phyloP scores from a whole-genome alignment of 92 coral and sea anemone species.

The Phenganax marumi region DNA sequence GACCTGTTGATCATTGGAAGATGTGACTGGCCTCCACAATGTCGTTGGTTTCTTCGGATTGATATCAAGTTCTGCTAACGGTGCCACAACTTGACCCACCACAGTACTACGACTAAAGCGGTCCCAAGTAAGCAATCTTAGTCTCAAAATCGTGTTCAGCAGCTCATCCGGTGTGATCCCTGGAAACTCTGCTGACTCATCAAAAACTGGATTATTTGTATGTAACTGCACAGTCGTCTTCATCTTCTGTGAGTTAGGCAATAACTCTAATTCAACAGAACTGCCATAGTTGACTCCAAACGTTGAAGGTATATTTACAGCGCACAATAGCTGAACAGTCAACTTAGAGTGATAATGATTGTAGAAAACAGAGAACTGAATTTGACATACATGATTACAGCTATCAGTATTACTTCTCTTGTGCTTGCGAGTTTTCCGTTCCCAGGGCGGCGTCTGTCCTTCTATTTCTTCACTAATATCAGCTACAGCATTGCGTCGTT shows the following conservation, averaged over 20 bases:
- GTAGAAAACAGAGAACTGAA: slow-evolving; percentile 74
- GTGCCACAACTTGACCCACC: slow-evolving; percentile 68
- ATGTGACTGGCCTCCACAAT: slow-evolving; percentile 62
- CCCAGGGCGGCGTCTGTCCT: neutral
- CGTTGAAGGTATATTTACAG: slow-evolving; percentile 68
- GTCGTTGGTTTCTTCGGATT: slow-evolving; percentile 72
- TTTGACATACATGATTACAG: slow-evolving; percentile 48
- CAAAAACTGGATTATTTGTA: slow-evolving; percentile 77
- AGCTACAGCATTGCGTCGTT: neutral
- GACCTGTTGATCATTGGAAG: slow-evolving; percentile 15
- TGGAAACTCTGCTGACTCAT: slow-evolving; percentile 85
- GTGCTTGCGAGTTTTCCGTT: neutral
- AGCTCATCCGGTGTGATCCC: slow-evolving; percentile 73
- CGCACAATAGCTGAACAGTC: slow-evolving; percentile 75
- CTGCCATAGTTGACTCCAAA: slow-evolving; percentile 77
- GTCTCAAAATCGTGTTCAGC: slow-evolving; percentile 62
- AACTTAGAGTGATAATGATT: slow-evolving; percentile 70
- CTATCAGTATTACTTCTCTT: slow-evolving; percentile 2
- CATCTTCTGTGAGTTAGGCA: slow-evolving; percentile 66
- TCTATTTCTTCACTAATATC: neutral
- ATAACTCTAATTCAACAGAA: slow-evolving; percentile 77
- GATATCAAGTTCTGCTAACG: slow-evolving; percentile 68
- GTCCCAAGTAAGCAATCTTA: slow-evolving; percentile 73
- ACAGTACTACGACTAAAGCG: slow-evolving; percentile 73
- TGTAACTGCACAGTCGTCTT: slow-evolving; percentile 67